Conservation (phyloP, 2,113 vertebrate species). For the Oreochromis tanganicae region DNA sequence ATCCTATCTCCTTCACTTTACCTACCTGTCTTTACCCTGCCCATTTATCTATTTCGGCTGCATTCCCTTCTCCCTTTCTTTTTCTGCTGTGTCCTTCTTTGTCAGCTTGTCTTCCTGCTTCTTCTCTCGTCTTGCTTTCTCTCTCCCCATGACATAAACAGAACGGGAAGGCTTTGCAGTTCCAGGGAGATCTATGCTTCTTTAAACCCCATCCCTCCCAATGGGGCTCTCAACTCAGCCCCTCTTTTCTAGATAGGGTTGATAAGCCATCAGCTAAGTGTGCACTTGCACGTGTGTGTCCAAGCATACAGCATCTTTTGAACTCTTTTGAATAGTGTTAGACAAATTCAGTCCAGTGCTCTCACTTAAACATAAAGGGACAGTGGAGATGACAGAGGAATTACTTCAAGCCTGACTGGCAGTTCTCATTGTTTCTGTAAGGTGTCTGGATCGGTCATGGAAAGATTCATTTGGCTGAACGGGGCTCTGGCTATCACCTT, state of each 20-base stretch:
- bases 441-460: not conserved
- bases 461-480: slow-evolving; percentile 13
- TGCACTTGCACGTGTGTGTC: not conserved
- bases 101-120: slow-evolving; percentile 21
- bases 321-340: slow-evolving; percentile 7
- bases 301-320: not conserved
- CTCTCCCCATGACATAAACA: slow-evolving; percentile 34
- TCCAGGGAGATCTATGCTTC: slow-evolving; percentile 45
- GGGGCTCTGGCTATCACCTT: slow-evolving; percentile 9
- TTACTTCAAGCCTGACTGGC: slow-evolving; percentile 27
- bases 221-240: slow-evolving; percentile 26
- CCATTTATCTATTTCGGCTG: slow-evolving; percentile 41
- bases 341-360: slow-evolving; percentile 5
- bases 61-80: slow-evolving; percentile 6
- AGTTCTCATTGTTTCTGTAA: slow-evolving; percentile 5
- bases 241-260: slow-evolving; percentile 17
- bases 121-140: slow-evolving; percentile 5
- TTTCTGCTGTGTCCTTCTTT: slow-evolving; percentile 41
- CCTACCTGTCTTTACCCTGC: slow-evolving; percentile 17
- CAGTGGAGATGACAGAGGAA: slow-evolving; percentile 5
- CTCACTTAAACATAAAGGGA: slow-evolving; percentile 8
- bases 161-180: slow-evolving; percentile 22
- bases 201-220: slow-evolving; percentile 50
- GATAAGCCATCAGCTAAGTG: slow-evolving; percentile 33
- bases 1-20: slow-evolving; percentile 29